A percentile compares a stretch with the other conserved stretches of the same genome.
Evolutionary conservation across 2,888 invertebrate genomes (phyloP).

Genomic region (Melanostoma scalare): DNA sequence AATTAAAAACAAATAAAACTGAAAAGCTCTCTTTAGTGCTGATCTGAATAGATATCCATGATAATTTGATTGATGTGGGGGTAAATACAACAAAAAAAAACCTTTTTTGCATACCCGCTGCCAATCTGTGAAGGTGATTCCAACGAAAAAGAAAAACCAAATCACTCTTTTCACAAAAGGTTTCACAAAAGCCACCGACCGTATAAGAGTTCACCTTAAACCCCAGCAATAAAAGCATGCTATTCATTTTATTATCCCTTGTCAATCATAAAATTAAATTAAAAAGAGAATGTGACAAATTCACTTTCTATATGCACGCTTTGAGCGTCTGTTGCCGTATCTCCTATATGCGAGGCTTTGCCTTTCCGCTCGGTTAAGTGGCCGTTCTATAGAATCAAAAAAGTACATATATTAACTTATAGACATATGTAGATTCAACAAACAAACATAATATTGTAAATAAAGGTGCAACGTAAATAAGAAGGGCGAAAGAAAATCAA

Average conservation of each 20-base stretch:
- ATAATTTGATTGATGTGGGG: too few relatives aligned
- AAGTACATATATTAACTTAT: neutral
- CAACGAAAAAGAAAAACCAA: neutral
- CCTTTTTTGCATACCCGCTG: slow-evolving; percentile 3
- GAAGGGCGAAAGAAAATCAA: slow-evolving; percentile 38
- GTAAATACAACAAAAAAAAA: neutral
- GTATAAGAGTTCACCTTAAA: slow-evolving; percentile 36
- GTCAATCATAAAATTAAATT: slow-evolving; percentile 55
- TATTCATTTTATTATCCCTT: slow-evolving; percentile 49
- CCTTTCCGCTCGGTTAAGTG: slow-evolving; percentile 42
- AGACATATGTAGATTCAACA: too few relatives aligned
- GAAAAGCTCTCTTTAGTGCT: too few relatives aligned
- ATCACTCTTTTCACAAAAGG: neutral
- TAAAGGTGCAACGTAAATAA: slow-evolving; percentile 45
- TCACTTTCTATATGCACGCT: slow-evolving; percentile 59
- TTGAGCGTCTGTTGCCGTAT: slow-evolving; percentile 16
- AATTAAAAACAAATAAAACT: too few relatives aligned
- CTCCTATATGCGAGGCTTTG: slow-evolving; percentile 1
- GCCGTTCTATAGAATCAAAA: slow-evolving; percentile 17
- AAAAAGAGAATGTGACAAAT: slow-evolving; percentile 41
- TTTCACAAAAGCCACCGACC: neutral
- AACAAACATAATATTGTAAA: neutral
- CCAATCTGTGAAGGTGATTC: slow-evolving; percentile 16
- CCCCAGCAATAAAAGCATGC: slow-evolving; percentile 41
- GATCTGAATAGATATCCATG: too few relatives aligned